phyloP scores from a whole-genome alignment of 2,797 vertebrate species.

The Hippoglossus hippoglossus region DNA sequence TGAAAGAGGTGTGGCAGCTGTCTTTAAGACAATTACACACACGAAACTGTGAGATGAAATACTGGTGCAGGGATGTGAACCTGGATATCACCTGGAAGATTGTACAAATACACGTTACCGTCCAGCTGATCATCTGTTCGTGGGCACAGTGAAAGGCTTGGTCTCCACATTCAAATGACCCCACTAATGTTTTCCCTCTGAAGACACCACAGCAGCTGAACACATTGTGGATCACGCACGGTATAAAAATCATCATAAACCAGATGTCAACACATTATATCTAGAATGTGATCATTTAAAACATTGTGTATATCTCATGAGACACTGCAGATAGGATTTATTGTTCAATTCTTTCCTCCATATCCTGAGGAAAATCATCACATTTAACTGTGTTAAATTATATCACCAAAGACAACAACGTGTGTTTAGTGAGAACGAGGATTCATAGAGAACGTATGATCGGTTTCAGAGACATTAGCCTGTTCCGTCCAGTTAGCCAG shows the following conservation, averaged over 20 bases:
- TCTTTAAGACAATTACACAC: constrained; percentile 2
- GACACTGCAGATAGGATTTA: background rate
- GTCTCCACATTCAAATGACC: constrained; percentile 37
- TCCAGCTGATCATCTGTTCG: background rate
- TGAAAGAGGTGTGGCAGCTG: constrained; percentile 22
- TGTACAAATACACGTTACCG: background rate
- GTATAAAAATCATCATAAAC: background rate
- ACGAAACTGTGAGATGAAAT: background rate
- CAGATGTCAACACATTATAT: background rate
- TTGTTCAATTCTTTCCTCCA: background rate
- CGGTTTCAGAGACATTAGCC: background rate
- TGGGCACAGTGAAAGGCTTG: too few species aligned
- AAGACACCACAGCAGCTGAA: background rate
- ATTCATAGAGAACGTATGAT: too few species aligned
- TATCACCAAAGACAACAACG: background rate
- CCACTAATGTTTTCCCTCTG: background rate
- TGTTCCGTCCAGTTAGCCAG: background rate
- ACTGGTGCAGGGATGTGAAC: background rate
- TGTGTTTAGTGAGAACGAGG: too few species aligned
- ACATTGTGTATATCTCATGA: too few species aligned
- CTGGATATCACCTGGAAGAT: background rate
- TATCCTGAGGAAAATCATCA: background rate
- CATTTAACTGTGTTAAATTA: background rate
- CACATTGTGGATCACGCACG: background rate
- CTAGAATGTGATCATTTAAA: background rate